Conservation (phyloP, 2,888 invertebrate genomes). For the Limnephilus auricula region DNA sequence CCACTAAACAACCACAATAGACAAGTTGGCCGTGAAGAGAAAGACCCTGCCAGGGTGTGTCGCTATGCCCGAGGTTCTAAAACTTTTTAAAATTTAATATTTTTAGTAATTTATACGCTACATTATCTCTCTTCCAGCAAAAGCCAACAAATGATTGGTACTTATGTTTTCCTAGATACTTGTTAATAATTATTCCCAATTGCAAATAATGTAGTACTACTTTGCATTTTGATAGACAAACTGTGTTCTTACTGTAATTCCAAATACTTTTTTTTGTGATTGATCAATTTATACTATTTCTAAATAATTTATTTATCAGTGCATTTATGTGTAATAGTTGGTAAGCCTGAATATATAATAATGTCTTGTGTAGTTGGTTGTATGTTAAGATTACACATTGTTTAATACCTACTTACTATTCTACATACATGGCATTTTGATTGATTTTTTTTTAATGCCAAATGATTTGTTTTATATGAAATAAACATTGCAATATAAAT, state of each 20-base stretch:
- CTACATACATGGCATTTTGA: background rate
- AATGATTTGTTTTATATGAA: background rate
- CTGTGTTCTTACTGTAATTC: background rate
- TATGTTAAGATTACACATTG: slow-evolving; percentile 10
- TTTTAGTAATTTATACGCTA: background rate
- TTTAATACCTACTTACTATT: background rate
- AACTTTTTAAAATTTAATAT: background rate
- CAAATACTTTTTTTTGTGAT: background rate
- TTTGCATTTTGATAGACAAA: background rate
- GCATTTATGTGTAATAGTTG: slow-evolving; percentile 38
- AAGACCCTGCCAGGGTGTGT: background rate
- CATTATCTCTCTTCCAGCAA: background rate
- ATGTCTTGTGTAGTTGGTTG: slow-evolving; percentile 25
- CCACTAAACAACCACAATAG: background rate
- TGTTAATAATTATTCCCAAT: background rate
- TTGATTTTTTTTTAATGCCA: background rate
- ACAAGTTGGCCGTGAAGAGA: background rate
- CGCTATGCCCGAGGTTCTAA: background rate
- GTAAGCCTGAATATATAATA: slow-evolving; percentile 21
- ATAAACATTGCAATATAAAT: slow-evolving; percentile 5
- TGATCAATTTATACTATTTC: background rate
- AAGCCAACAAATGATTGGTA: background rate
- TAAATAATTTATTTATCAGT: slow-evolving; percentile 25
- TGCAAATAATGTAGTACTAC: background rate
- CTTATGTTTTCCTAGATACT: background rate